Base-by-base conservation (phyloP, 2,888 invertebrate species). In the Platycheirus rosarum region DNA sequence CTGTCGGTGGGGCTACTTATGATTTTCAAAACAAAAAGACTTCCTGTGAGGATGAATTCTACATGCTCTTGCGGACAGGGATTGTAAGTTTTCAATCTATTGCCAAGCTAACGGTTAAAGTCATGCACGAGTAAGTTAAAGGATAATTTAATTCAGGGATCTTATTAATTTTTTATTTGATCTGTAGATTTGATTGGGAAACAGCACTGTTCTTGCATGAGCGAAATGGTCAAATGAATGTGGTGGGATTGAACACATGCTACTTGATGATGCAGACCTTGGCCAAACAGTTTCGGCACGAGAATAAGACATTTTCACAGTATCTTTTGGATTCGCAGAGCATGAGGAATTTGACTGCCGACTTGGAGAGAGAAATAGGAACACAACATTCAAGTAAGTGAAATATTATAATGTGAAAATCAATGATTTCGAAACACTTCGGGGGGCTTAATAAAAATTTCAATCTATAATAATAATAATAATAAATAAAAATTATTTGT, bases 1-100 rank as follows among this genome's bases (percentile, higher is more conserved):
- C 97, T 0, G 95, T 95, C 0, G 96, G 96, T 0, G 97, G 95
- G 0, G 93, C 96, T 76, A 94, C 95, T 0, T 94, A 92, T 86
- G 96, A 97, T 89, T 97, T 96, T 88, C 94, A 94, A 26, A 91
- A 92, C 63, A 92, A 93, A 14, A 97, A 97, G 88, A 93, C 92
- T 1, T 91, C 91, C 2, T 95, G 94, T 86, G 90, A 91, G 0
- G 93, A 95, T 85, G 96, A 97, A 89, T 97, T 94, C 89, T 95
- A 94, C 87, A 94, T 96, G 93, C 91, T 95, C 35, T 92, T 95
- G 2, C 92, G 96, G 68, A 92, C 95, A 9, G 96, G 97, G 0
- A 92, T 93, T 20, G 89, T 95, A 40, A 94, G 95, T 26, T 96
- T 95, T 86, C 92, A 93, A 86, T 94, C 95, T 66, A 91, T 96